phyloP scores from a whole-genome alignment of 2,888 invertebrate genomes.

The Dysmachus trigonus region DNA sequence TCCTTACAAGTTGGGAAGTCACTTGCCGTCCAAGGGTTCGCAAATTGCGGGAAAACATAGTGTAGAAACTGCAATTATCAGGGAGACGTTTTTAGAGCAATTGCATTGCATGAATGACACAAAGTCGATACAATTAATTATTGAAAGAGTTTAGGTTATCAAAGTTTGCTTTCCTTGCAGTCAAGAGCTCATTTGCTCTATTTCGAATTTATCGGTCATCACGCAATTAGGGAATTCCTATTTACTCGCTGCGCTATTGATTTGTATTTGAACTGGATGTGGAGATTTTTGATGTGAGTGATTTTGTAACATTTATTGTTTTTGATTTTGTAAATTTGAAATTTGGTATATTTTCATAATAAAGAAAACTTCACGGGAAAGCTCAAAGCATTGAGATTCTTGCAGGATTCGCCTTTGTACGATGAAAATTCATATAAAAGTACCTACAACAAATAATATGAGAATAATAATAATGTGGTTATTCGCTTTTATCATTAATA shows the following conservation, averaged over 20 bases:
- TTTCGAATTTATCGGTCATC: background rate
- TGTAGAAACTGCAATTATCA: slow-evolving; percentile 51
- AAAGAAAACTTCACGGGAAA: background rate
- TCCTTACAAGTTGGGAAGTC: slow-evolving; percentile 9
- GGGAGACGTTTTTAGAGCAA: background rate
- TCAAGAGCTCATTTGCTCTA: background rate
- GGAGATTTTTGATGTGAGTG: background rate
- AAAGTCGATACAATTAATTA: background rate
- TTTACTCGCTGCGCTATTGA: background rate
- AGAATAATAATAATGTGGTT: too few species aligned
- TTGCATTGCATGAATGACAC: background rate
- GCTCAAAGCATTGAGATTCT: too few species aligned
- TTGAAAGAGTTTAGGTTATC: background rate
- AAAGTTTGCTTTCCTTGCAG: background rate
- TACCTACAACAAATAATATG: too few species aligned
- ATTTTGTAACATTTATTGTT: background rate
- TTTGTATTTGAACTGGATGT: background rate
- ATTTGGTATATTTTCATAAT: background rate
- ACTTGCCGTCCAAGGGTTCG: slow-evolving; percentile 51
- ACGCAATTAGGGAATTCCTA: background rate
- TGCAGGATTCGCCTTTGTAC: too few species aligned
- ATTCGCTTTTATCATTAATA: too few species aligned
- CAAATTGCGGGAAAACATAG: slow-evolving; percentile 53
- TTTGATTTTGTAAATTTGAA: background rate
- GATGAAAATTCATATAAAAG: too few species aligned